Percentiles rank a stretch among this genome's conserved stretches.
Conservation (phyloP, 2,888 invertebrate genomes). For the Ditylenchus weischeri region DNA sequence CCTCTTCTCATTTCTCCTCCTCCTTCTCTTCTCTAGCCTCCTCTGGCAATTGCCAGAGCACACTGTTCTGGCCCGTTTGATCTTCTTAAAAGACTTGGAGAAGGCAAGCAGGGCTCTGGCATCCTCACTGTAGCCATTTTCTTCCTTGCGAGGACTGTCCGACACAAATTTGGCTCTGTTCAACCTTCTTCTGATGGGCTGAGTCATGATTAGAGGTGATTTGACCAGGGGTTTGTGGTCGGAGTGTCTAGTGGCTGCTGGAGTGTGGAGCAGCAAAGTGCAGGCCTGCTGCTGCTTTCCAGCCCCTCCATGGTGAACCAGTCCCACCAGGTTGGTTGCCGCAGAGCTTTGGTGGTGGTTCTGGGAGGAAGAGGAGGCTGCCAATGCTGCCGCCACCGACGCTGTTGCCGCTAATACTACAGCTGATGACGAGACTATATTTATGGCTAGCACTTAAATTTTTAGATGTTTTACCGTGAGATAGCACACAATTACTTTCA, state of each 20-base stretch:
- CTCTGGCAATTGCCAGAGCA: conserved; percentile 30
- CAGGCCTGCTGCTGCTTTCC: not conserved
- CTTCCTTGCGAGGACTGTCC: conserved; percentile 5
- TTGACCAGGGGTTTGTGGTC: not conserved
- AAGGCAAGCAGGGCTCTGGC: conserved; percentile 51
- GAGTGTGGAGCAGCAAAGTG: not conserved
- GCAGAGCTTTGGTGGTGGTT: not conserved
- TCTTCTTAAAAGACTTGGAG: conserved; percentile 57
- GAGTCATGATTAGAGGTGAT: not conserved
- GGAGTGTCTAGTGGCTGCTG: not conserved
- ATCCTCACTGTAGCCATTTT: conserved; percentile 2
- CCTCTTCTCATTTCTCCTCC: not conserved
- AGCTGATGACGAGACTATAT: conserved; percentile 1
- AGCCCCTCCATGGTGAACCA: not conserved
- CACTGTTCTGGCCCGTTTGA: conserved; percentile 39
- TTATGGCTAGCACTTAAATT: not conserved
- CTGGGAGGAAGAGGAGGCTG: not conserved
- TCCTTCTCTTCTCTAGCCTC: conserved; percentile 19
- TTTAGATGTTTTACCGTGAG: too few relatives aligned
- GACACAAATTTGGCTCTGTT: conserved; percentile 3
- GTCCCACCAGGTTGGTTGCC: not conserved
- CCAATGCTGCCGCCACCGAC: conserved; percentile 6
- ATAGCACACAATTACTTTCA: too few relatives aligned
- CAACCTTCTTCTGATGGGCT: not conserved
- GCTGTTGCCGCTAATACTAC: not conserved